Base-by-base conservation (phyloP, 1,140 invertebrate species). In the Ganaspis sp. region DNA sequence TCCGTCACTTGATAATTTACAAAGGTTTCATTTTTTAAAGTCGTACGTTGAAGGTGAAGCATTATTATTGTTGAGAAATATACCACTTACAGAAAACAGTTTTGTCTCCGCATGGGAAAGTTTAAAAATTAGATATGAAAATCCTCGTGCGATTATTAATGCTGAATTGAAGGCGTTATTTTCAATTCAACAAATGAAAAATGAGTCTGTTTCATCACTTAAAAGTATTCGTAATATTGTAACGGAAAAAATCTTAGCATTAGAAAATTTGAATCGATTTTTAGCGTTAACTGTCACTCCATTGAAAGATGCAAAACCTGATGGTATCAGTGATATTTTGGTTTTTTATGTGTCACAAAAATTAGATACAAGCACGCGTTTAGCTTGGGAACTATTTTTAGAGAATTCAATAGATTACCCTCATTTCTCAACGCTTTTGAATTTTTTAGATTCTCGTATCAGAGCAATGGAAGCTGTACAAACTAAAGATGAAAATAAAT, bases 21-120 rank as follows among this genome's bases (percentile, higher is more conserved):
- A 76, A 49, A 38, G 23, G n/a, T 12, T 76, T 6, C 75, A 76
- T 42, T 76, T 72, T 72, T 29, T 76, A 37, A 76, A 72, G n/a
- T 76, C 70, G 1, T 8, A 19, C 19, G 12, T 76, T 9, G 45
- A 38, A 29, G 75, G 75, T 1, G 70, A 76, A 12, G 37, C 75
- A 1, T 42, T 23, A 2, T 45, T 5, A 12, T 70, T 73, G 4
- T 15, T 76, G 1, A 72, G 73, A 69, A 76, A 69, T 38, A 11
- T 72, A 1, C 17, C 9, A 1, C 38, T 45, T 40, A 53, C 69
- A 49, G 45, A 53, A 76, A n/a, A 5, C 29, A 69, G 8, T 45
- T 49, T 34, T 42, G 11, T 12, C 53, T 26, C 37, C 9, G 21
- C 34, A n/a, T 37, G 71, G 53, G 53, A 58, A 23, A 19, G 53